Evolutionary conservation across 2,113 vertebrate genomes (phyloP).

Genomic region (Pomatorhinus ruficollis): DNA sequence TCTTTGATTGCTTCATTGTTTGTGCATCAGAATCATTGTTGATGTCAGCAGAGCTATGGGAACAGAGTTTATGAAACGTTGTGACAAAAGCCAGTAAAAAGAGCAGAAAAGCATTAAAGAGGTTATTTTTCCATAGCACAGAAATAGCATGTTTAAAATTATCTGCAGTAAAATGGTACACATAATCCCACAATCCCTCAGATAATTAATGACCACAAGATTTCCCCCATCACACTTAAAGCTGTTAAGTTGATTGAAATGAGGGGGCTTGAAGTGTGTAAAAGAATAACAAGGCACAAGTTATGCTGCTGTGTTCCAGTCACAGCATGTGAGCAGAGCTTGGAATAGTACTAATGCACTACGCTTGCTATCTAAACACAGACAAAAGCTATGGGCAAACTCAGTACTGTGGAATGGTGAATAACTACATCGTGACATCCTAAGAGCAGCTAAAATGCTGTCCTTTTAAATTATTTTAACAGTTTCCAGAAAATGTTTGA

Average conservation of each 20-base stretch:
- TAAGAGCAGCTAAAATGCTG: not conserved
- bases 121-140: slow-evolving; percentile 15
- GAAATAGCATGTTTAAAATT: slow-evolving; percentile 53
- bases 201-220: slow-evolving; percentile 28
- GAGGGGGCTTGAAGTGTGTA: not conserved
- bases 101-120: slow-evolving; percentile 12
- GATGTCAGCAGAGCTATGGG: slow-evolving; percentile 33
- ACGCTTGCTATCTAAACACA: not conserved
- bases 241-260: not conserved
- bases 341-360: not conserved
- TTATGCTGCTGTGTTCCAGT: not conserved
- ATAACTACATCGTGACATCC: not conserved
- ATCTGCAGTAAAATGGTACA: slow-evolving; percentile 1
- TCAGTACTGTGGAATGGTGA: not conserved
- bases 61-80: slow-evolving; percentile 43
- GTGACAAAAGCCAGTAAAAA: slow-evolving; percentile 32
- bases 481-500: not conserved
- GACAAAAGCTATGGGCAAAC: not conserved
- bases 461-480: not conserved
- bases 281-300: not conserved
- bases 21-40: slow-evolving; percentile 38
- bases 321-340: not conserved
- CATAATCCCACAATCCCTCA: slow-evolving; percentile 9
- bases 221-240: not conserved
- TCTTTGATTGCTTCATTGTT: slow-evolving; percentile 65